These are phyloP conservation scores for Hyaena hyaena DNA, from an alignment of 2,113 vertebrate species.

Conservation along the genomic window DNA sequence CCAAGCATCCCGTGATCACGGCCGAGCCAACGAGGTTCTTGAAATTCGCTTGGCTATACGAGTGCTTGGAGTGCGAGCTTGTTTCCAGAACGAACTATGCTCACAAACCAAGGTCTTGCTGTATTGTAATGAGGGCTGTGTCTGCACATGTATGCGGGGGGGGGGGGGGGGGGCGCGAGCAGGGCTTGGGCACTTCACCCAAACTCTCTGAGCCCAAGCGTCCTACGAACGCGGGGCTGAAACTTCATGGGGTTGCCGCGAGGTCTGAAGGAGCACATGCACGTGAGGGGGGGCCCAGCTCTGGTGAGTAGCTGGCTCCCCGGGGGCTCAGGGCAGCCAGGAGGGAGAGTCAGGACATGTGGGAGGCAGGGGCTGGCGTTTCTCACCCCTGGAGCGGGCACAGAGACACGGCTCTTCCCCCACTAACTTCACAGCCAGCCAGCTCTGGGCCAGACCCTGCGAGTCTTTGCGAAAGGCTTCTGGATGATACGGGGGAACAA, in stretches of 20 bases:
- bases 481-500: accelerated
- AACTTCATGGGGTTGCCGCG: neutral
- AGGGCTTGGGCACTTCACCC: neutral
- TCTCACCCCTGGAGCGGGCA: neutral
- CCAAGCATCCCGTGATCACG: too few species aligned
- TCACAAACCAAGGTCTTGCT: too few species aligned
- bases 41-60: too few species aligned
- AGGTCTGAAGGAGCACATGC: too few species aligned
- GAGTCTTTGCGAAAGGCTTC: neutral
- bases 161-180: too few species aligned
- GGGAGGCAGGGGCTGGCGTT: neutral
- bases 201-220: neutral
- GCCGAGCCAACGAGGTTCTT: too few species aligned
- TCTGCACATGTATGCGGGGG: accelerated
- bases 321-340: neutral
- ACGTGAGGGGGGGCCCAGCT: too few species aligned
- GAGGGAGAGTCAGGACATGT: neutral
- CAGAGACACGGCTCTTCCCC: neutral
- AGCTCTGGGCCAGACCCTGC: neutral
- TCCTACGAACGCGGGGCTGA: neutral
- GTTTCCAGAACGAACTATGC: too few species aligned
- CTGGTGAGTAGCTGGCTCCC: neutral
- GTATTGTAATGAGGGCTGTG: too few species aligned
- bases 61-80: too few species aligned
- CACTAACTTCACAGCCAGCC: neutral